Conservation (phyloP, 2,113 vertebrate genomes). For the Terrapene triunguis region DNA sequence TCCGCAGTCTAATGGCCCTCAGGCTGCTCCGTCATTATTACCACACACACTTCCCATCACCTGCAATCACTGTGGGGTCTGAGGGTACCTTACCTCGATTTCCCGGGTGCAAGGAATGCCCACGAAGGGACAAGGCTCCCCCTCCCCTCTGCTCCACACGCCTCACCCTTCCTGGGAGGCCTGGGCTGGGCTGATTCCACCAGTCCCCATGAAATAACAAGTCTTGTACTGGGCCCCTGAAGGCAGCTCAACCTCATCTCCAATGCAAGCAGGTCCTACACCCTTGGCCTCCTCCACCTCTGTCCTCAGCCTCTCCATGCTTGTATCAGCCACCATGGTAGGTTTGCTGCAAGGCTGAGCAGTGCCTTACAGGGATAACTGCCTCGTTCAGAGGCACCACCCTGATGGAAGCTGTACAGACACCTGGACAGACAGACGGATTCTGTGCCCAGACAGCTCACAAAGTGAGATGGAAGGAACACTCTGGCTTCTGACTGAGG, state of each 20-base stretch:
- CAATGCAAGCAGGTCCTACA: not conserved
- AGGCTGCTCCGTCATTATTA: not conserved
- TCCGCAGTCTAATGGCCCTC: no score
- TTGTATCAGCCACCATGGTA: not conserved
- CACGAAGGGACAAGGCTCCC: no score
- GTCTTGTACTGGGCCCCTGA: no score
- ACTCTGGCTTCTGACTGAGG: not conserved
- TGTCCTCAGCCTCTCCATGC: not conserved
- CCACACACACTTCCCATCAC: not conserved
- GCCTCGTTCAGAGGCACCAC: not conserved
- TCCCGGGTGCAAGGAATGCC: no score
- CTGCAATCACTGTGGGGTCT: no score
- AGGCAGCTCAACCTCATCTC: not conserved
- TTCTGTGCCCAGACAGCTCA: not conserved
- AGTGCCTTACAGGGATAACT: not conserved
- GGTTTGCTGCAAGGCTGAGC: not conserved
- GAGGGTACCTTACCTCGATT: no score
- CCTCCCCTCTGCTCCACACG: no score
- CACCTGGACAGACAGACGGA: not conserved
- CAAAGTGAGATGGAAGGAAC: not conserved
- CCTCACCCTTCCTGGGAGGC: not conserved
- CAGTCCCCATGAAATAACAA: no score
- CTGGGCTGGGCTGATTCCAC: not conserved
- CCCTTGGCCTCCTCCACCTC: not conserved
- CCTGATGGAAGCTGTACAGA: not conserved